phyloP scores from a whole-genome alignment of 2,888 invertebrate species.

The Helleia helle region DNA sequence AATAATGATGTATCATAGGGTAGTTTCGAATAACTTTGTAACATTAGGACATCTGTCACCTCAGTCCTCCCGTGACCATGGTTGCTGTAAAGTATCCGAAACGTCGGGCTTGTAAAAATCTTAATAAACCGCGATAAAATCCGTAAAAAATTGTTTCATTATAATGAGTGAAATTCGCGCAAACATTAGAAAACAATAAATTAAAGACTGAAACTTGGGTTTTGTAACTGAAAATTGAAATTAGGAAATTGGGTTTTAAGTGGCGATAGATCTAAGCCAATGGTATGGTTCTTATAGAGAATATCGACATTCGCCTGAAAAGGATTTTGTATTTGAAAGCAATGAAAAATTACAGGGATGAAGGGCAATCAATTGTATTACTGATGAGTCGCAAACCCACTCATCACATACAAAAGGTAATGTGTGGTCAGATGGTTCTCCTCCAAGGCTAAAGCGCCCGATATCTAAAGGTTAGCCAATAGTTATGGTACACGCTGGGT shows the following conservation, averaged over 20 bases:
- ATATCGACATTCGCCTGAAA: slow-evolving; percentile 19
- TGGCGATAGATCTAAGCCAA: slow-evolving; percentile 25
- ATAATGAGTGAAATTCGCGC: no score
- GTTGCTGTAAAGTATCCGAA: no score
- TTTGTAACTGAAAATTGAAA: no score
- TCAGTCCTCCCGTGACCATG: no score
- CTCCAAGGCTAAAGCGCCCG: background rate
- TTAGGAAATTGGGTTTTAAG: slow-evolving; percentile 22
- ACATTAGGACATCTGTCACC: no score
- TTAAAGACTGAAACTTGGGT: no score
- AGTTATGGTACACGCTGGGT: slow-evolving; percentile 20
- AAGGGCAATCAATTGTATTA: slow-evolving; percentile 20
- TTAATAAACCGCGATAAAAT: no score
- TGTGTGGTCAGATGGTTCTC: slow-evolving; percentile 17
- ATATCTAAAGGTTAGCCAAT: slow-evolving; percentile 17
- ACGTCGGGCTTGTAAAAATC: no score
- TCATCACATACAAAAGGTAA: slow-evolving; percentile 17
- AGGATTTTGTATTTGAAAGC: slow-evolving; percentile 23
- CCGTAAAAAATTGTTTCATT: no score
- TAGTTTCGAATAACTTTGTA: no score
- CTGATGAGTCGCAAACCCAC: slow-evolving; percentile 22
- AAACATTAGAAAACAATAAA: no score
- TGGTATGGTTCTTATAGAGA: slow-evolving; percentile 23
- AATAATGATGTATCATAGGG: no score
- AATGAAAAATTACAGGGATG: slow-evolving; percentile 18